Percentiles rank a stretch among this genome's conserved stretches.
Conservation (phyloP, 1,140 invertebrate genomes). For the Trachymyrmex cornetzi region DNA sequence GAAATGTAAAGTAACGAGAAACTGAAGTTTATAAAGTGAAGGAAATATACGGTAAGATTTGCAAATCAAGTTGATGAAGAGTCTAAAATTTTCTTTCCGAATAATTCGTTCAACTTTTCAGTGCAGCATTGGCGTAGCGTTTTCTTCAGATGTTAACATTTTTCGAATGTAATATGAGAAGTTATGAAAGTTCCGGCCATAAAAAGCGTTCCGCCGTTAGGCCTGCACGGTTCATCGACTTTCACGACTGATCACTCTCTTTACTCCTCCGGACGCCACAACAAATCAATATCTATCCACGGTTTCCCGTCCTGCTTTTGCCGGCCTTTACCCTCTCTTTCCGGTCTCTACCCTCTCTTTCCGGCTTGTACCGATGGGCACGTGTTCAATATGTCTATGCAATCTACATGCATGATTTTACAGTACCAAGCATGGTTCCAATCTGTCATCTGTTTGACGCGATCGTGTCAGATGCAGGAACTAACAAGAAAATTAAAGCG, state of each 20-base stretch:
- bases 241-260: slow-evolving; percentile 71
- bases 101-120: slow-evolving; percentile 30
- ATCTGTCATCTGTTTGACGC: background rate
- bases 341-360: slow-evolving; percentile 28
- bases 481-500: background rate
- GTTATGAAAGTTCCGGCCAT: slow-evolving; percentile 48
- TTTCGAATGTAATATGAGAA: slow-evolving; percentile 32
- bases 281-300: slow-evolving; percentile 67
- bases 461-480: background rate
- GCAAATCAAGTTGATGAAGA: background rate
- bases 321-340: slow-evolving; percentile 27
- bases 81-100: background rate
- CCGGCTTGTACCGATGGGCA: background rate
- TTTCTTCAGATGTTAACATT: background rate
- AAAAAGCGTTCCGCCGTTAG: slow-evolving; percentile 47
- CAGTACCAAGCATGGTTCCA: background rate
- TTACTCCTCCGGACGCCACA: slow-evolving; percentile 50
- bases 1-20: background rate
- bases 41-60: background rate
- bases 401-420: slow-evolving; percentile 30
- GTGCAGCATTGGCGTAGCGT: background rate
- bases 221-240: slow-evolving; percentile 63
- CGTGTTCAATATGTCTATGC: background rate
- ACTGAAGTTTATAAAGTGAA: background rate
- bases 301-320: slow-evolving; percentile 31